A percentile compares a stretch with the other conserved stretches of the same genome.
Evolutionary conservation across 2,113 vertebrate species (phyloP).

Genomic region (Odocoileus virginianus): DNA sequence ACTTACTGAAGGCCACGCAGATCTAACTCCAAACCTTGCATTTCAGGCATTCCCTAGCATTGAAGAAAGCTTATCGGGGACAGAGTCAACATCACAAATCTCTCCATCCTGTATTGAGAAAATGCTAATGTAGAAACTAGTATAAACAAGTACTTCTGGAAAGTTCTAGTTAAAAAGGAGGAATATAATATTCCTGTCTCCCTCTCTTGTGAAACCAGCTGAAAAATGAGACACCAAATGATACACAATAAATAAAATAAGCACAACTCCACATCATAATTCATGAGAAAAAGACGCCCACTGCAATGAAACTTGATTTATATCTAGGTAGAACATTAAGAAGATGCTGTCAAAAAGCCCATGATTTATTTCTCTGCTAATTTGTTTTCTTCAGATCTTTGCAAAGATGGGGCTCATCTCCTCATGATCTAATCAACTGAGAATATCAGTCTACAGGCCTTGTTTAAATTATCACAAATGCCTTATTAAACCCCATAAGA

Average conservation of each 20-base stretch:
- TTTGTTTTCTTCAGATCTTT: conserved; percentile 7
- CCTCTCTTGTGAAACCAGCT: background rate
- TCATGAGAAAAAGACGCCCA: background rate
- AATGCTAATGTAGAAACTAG: background rate
- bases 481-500: background rate
- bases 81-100: background rate
- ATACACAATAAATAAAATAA: background rate
- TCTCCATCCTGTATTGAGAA: background rate
- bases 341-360: background rate
- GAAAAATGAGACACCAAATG: background rate
- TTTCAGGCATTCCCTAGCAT: background rate
- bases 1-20: background rate
- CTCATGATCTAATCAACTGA: background rate
- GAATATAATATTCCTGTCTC: background rate
- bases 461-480: background rate
- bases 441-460: background rate
- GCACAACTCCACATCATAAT: background rate
- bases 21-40: background rate
- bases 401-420: background rate
- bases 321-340: background rate
- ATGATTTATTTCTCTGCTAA: background rate
- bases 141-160: background rate
- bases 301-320: background rate
- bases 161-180: background rate
- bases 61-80: background rate